Percentiles rank a stretch among this genome's conserved stretches.
phyloP scores from a whole-genome alignment of 2,113 vertebrate genomes.

The Anas platyrhynchos region DNA sequence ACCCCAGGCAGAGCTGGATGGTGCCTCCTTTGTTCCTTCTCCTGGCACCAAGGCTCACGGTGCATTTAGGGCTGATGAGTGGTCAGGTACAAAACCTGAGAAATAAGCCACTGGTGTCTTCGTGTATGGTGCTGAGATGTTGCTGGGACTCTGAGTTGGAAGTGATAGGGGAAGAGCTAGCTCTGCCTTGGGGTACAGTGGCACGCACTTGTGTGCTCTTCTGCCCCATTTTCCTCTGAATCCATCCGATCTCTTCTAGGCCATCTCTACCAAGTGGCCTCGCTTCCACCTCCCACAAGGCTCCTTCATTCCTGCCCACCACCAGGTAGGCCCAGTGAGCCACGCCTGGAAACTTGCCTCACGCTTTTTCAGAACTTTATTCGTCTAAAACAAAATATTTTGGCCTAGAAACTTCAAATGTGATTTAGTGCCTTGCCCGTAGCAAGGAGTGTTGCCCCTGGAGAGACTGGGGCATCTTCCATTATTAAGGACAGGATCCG shows the following conservation, averaged over 20 bases:
- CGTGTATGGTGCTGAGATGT: neutral
- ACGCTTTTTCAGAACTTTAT: neutral
- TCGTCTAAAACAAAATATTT: neutral
- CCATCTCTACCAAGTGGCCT: neutral
- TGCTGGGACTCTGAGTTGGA: neutral
- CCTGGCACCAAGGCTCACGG: accelerated
- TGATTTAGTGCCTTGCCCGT: constrained; percentile 5
- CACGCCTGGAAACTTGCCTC: neutral
- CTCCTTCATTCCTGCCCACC: neutral
- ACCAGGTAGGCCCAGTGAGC: neutral
- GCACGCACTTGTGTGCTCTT: neutral
- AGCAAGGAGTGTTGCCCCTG: neutral
- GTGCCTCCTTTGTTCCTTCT: neutral
- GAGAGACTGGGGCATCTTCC: constrained; percentile 21
- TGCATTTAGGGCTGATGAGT: neutral
- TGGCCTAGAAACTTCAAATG: constrained; percentile 57
- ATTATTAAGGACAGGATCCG: constrained; percentile 6
- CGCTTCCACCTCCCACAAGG: neutral
- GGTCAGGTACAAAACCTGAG: neutral
- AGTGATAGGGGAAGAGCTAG: neutral
- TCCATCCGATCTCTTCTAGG: neutral
- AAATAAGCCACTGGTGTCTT: neutral
- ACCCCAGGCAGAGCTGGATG: neutral
- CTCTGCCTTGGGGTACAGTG: neutral
- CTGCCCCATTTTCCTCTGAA: neutral